phyloP scores from a whole-genome alignment of 2,113 vertebrate genomes.

The Bufo bufo region DNA sequence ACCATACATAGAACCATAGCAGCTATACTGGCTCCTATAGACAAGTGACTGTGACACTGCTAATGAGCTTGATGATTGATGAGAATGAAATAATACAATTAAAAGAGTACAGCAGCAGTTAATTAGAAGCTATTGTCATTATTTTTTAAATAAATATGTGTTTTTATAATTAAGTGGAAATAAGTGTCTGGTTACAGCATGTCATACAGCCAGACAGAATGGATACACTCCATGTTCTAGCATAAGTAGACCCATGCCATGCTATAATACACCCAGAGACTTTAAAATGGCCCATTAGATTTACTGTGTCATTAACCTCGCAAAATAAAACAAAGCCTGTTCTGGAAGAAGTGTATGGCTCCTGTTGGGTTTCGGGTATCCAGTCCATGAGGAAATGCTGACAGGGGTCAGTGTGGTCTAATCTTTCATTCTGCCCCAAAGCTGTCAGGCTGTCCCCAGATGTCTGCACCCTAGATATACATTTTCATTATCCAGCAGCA shows the following conservation, averaged over 20 bases:
- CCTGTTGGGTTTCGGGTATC: conserved; percentile 82
- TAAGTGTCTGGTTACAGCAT: conserved; percentile 65
- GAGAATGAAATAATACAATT: conserved; percentile 38
- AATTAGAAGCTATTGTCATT: conserved; percentile 67
- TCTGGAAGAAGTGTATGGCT: conserved; percentile 71
- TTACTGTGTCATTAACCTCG: conserved; percentile 83
- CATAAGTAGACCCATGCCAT: conserved; percentile 73
- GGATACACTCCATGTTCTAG: conserved; percentile 69
- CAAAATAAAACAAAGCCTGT: conserved; percentile 75
- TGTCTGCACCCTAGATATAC: conserved; percentile 85
- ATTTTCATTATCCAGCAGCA: conserved; percentile 86
- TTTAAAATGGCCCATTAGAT: conserved; percentile 84
- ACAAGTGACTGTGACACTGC: not conserved
- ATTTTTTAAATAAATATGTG: conserved; percentile 64
- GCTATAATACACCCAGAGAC: conserved; percentile 80
- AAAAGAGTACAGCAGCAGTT: conserved; percentile 2
- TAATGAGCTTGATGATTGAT: conserved; percentile 50
- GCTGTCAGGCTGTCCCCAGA: conserved; percentile 86
- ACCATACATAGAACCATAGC: conserved; percentile 60
- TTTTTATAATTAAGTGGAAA: conserved; percentile 73
- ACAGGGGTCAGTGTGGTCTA: conserved; percentile 87
- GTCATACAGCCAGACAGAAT: conserved; percentile 62
- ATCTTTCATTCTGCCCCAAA: conserved; percentile 88
- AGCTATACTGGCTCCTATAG: conserved; percentile 59
- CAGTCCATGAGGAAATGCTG: conserved; percentile 80